Conservation (phyloP, 1,140 invertebrate genomes). For the Euura lappo region DNA sequence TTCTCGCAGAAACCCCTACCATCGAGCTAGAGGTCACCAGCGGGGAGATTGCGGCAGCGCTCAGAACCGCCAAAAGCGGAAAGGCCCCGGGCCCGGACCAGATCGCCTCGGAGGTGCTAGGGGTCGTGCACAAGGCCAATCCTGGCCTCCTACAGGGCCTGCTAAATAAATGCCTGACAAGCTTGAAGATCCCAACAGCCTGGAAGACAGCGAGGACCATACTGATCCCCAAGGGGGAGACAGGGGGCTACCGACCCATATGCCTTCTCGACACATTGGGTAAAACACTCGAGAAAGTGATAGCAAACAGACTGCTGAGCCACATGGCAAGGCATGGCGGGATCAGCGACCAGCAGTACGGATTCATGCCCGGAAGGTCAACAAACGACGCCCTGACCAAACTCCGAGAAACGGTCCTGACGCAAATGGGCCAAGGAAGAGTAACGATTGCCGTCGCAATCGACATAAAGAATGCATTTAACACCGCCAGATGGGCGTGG, state of each 20-base stretch:
- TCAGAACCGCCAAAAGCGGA: slow-evolving; percentile 9
- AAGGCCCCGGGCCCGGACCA: slow-evolving; percentile 32
- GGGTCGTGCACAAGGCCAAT: neutral
- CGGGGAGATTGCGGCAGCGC: slow-evolving; percentile 6
- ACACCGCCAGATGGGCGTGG: no score
- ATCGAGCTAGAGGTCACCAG: no score
- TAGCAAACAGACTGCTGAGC: slow-evolving; percentile 24
- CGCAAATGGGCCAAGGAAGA: neutral
- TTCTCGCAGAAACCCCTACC: slow-evolving; percentile 4
- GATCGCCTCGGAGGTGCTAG: slow-evolving; percentile 21
- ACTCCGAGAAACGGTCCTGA: slow-evolving; percentile 16
- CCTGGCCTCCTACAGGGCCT: slow-evolving; percentile 18
- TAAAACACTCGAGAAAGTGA: slow-evolving; percentile 32
- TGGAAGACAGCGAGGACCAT: slow-evolving; percentile 29
- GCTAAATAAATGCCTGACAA: slow-evolving; percentile 22
- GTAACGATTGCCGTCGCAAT: neutral
- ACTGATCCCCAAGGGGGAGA: slow-evolving; percentile 18
- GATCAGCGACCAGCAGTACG: slow-evolving; percentile 38
- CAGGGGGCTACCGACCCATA: slow-evolving; percentile 30
- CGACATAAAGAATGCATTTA: slow-evolving; percentile 28
- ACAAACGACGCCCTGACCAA: slow-evolving; percentile 40
- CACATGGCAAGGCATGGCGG: slow-evolving; percentile 18
- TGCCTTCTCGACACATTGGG: slow-evolving; percentile 33
- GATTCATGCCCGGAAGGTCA: slow-evolving; percentile 39
- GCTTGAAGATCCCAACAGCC: slow-evolving; percentile 18